Conservation (phyloP, 2,113 vertebrate genomes). For the Felis chaus region DNA sequence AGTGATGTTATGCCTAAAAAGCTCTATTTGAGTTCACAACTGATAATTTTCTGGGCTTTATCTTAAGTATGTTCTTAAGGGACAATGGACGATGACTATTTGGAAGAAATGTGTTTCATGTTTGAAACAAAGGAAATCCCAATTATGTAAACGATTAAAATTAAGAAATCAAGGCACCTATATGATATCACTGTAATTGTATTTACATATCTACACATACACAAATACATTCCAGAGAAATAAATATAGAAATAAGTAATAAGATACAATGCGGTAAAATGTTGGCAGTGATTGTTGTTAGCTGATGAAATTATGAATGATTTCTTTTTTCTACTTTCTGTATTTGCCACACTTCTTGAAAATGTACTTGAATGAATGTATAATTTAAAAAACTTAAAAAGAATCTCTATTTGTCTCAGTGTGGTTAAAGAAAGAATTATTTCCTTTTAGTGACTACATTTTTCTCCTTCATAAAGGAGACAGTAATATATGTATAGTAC, state of each 20-base stretch:
- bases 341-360: background rate
- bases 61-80: constrained; percentile 13
- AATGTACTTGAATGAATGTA: background rate
- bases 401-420: background rate
- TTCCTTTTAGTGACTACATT: background rate
- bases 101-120: background rate
- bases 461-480: background rate
- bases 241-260: background rate
- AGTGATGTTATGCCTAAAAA: constrained; percentile 52
- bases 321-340: background rate
- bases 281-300: background rate
- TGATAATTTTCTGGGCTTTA: constrained; percentile 11
- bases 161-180: background rate
- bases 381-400: background rate
- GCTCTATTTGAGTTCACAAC: constrained; percentile 16
- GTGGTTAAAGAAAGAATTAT: background rate
- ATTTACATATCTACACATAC: background rate
- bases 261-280: background rate
- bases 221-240: background rate
- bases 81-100: background rate
- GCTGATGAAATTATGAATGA: background rate
- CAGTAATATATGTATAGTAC: background rate
- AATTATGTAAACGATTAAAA: background rate
- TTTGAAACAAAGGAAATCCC: constrained; percentile 24
- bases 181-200: background rate